phyloP scores from a whole-genome alignment of 2,797 vertebrate genomes.

The Rhyacichthys aspro region DNA sequence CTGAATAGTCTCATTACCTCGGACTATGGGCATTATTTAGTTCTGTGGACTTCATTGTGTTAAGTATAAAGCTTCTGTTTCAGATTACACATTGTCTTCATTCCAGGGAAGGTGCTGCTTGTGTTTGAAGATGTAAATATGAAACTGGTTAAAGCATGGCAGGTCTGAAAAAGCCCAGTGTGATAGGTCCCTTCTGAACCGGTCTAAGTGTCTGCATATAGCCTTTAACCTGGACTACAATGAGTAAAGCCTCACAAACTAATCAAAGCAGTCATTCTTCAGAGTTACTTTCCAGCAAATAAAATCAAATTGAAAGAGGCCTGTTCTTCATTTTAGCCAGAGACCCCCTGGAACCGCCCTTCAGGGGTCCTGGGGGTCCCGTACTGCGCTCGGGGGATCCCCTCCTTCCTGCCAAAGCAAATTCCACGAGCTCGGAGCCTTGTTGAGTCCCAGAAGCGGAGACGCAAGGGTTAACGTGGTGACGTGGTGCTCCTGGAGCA shows the following conservation, averaged over 20 bases:
- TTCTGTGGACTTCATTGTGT: too few relatives aligned
- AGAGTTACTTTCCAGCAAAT: conserved; percentile 42
- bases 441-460: conserved; percentile 34
- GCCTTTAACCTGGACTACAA: conserved; percentile 1
- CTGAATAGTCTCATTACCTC: too few relatives aligned
- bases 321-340: conserved; percentile 53
- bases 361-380: conserved; percentile 37
- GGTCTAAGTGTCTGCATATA: neutral
- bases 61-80: too few relatives aligned
- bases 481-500: conserved; percentile 78
- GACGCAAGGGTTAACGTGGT: conserved; percentile 77
- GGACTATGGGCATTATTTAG: too few relatives aligned
- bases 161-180: too few relatives aligned
- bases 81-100: too few relatives aligned
- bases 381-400: neutral
- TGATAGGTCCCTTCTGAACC: neutral
- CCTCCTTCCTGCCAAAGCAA: neutral
- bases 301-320: conserved; percentile 54
- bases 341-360: conserved; percentile 48
- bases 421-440: conserved; percentile 15
- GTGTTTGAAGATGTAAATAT: too few relatives aligned
- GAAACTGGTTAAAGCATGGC: too few relatives aligned
- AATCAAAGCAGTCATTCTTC: conserved; percentile 42
- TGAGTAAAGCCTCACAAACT: conserved; percentile 16
- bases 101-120: too few relatives aligned